Base-by-base conservation (phyloP, 1,140 invertebrate species). In the Drosophila ambigua region DNA sequence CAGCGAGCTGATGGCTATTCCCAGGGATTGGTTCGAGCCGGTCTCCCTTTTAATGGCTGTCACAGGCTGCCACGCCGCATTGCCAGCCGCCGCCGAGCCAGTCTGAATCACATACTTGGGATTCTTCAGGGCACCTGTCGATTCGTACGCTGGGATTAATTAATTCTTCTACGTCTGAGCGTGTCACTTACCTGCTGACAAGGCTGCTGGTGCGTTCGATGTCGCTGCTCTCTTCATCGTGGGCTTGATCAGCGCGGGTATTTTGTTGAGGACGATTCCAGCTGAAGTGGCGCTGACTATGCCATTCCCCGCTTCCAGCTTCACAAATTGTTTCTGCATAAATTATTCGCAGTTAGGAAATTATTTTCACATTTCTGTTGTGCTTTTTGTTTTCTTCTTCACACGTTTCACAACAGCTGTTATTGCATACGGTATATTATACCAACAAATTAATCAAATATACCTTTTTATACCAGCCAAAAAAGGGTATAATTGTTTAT, bases 1-100 rank as follows among this genome's bases (percentile, higher is more conserved):
- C 39, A 91, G 50, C 0, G 90, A 88, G 15, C 71, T 90, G 16
- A 91, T 91, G 3, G 82, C 90, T 16, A 75, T 66, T 0, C 83
- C 83, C 4, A 91, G 45, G 3, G 55, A 39, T 62, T 35, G 31
- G 9, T 9, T 35, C 31, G 31, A 35, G 3, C 31, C 31, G 2
- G 8, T 9, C 31, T 72, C 62, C 28, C 57, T 68, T 39, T 67
- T 78, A 0, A 46, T 44, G 3, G 72, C 71, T 0, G 50, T 41
- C 0, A 55, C 49, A 0, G 41, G 16, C 31, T 61, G 64, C 79
- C 69, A 74, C 20, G 16, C 35, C 23, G 45, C 63, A 46, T 0
- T 68, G 15, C 11, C 67, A 43, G 8, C 20, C 20, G n/a, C 24
- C 23, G 11, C 23, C 35, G 57, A 8, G 9, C 44, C 26, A 39